Conservation (phyloP, 1,140 invertebrate species). For the Bombus superbus region DNA sequence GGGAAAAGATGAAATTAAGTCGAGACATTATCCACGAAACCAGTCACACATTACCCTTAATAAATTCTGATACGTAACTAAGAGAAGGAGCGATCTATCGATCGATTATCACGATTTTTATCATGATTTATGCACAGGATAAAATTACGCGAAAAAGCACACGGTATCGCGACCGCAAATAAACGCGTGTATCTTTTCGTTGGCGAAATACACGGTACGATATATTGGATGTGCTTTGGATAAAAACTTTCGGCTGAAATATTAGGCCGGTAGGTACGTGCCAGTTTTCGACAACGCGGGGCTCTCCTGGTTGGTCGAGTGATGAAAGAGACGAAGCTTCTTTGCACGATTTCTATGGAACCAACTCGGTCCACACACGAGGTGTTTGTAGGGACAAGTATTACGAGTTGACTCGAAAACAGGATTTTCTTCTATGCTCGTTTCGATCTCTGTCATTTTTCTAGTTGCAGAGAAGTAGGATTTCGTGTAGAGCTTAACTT, state of each 20-base stretch:
- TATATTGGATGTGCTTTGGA: background rate
- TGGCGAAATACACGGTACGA: background rate
- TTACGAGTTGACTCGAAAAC: background rate
- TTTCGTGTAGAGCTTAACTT: background rate
- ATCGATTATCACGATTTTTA: background rate
- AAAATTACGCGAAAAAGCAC: background rate
- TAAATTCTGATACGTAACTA: background rate
- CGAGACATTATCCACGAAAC: background rate
- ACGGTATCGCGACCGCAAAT: background rate
- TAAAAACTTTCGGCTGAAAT: slow-evolving; percentile 3
- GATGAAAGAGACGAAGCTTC: background rate
- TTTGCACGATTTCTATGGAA: background rate
- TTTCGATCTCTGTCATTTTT: background rate
- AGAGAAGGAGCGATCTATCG: background rate
- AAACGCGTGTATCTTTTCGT: background rate
- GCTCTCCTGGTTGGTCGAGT: background rate
- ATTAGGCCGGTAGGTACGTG: background rate
- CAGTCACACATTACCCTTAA: background rate
- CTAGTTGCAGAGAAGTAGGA: background rate
- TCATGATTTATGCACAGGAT: background rate
- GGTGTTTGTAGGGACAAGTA: background rate
- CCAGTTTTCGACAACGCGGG: background rate
- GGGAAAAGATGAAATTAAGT: background rate
- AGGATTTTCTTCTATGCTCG: background rate
- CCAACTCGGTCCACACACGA: background rate